Base-by-base conservation (phyloP, 2,888 invertebrate species). In the Metalampra italica region DNA sequence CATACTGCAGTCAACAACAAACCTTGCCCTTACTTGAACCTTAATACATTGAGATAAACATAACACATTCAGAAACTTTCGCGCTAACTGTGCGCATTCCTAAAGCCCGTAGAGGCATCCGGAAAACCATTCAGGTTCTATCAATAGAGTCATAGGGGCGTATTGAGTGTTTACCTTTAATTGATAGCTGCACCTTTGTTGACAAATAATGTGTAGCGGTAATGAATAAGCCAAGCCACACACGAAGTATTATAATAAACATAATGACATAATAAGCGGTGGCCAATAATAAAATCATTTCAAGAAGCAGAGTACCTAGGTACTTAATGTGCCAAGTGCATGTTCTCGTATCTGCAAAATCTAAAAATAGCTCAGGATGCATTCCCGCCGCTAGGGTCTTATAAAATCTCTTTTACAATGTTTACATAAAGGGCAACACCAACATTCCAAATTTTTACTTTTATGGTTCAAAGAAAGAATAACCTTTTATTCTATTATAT, bases 201-300 rank as follows among this genome's bases (percentile, higher is more conserved):
- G 46, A 52, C 49, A 50, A 46, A 52, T 57, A 61, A 59, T 57
- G 57, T 44, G 51, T 48, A 48, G 44, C 46, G 42, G 51, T 55
- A 66, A 63, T 64, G 66, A 67, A 61, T 52, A 59, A 65, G 57
- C 74, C 73, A 59, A 65, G 57, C 74, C 73, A 68, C 74, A 72
- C 71, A 72, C 73, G 68, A 62, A 49, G 72, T 41, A 42, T 54
- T 13, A 11, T 59, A 56, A 53, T 13, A n/a, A 57, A 56, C 50
- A 57, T 62, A 64, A 66, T 59, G 63, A 60, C 53, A 58, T 60
- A 63, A 65, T 63, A 57, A 57, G 56, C 48, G 51, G 45, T 34
- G 40, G 54, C 51, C 42, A 45, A 53, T 49, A 56, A 55, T 53
- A 53, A 53, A 49, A 54, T 55, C 45, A 49, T 45, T 45, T 30